Evolutionary conservation across 2,797 vertebrate species (phyloP).

Genomic region (Picus viridis): DNA sequence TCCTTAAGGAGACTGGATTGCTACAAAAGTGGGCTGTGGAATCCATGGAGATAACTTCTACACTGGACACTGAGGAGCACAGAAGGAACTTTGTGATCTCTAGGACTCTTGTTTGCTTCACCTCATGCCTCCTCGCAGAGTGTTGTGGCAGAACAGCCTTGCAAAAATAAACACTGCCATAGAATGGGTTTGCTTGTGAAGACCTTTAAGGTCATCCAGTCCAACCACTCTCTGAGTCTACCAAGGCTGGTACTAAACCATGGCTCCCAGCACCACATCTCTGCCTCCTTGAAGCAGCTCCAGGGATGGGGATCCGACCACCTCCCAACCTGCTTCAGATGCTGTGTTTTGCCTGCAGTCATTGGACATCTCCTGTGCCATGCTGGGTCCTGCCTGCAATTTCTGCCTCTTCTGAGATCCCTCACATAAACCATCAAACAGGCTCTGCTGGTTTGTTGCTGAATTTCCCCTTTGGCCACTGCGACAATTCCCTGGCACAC

Average conservation of each 20-base stretch:
- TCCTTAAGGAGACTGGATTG: neutral
- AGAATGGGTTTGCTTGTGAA: too few relatives aligned
- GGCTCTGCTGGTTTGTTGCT: neutral
- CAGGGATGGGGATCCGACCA: too few relatives aligned
- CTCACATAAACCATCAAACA: neutral
- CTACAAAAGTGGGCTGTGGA: neutral
- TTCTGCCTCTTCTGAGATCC: neutral
- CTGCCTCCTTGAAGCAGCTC: too few relatives aligned
- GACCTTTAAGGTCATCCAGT: too few relatives aligned
- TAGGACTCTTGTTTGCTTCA: neutral
- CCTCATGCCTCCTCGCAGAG: fast-evolving
- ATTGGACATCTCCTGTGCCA: neutral
- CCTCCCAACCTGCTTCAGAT: neutral
- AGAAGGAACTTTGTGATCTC: neutral
- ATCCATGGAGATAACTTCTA: neutral
- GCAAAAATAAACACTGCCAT: neutral
- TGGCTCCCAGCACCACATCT: too few relatives aligned
- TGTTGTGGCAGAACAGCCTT: neutral
- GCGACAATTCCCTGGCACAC: neutral
- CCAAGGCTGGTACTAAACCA: too few relatives aligned
- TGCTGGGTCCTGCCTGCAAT: neutral
- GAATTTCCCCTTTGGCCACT: neutral
- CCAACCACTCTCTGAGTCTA: too few relatives aligned
- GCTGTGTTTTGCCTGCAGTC: neutral
- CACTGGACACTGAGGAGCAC: neutral